phyloP scores from a whole-genome alignment of 2,888 invertebrate species.

The Drosophila anceps region DNA sequence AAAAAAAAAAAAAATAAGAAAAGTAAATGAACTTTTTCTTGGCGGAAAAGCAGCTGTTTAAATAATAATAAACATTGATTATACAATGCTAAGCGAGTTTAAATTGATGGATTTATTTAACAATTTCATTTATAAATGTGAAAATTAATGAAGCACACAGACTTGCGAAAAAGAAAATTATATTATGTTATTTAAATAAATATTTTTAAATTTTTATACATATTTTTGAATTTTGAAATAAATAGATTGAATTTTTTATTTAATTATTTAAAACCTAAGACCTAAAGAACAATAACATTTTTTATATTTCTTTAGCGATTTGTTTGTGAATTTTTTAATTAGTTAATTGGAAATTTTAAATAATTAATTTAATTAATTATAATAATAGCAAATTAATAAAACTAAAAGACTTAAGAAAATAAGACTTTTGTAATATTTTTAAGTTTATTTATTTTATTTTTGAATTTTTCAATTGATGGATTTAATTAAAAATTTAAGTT shows the following conservation, averaged over 20 bases:
- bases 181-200: slow-evolving; percentile 1
- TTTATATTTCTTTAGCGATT: not conserved
- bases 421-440: too few species aligned
- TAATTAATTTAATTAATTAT: too few species aligned
- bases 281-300: too few species aligned
- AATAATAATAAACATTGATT: slow-evolving; percentile 49
- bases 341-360: not conserved
- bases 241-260: too few species aligned
- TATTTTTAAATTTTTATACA: not conserved
- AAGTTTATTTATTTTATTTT: too few species aligned
- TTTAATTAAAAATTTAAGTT: too few species aligned
- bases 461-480: too few species aligned
- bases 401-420: too few species aligned
- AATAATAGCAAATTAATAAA: too few species aligned
- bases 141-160: not conserved
- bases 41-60: slow-evolving; percentile 50
- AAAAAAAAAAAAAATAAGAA: slow-evolving; percentile 1
- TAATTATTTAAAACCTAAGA: too few species aligned
- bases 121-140: slow-evolving; percentile 18
- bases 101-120: slow-evolving; percentile 38
- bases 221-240: not conserved
- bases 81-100: slow-evolving; percentile 29
- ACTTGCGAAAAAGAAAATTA: not conserved
- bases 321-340: not conserved
- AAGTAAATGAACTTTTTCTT: slow-evolving; percentile 60